Evolutionary conservation across 1,140 invertebrate species (phyloP).

Genomic region (Pantala flavescens): DNA sequence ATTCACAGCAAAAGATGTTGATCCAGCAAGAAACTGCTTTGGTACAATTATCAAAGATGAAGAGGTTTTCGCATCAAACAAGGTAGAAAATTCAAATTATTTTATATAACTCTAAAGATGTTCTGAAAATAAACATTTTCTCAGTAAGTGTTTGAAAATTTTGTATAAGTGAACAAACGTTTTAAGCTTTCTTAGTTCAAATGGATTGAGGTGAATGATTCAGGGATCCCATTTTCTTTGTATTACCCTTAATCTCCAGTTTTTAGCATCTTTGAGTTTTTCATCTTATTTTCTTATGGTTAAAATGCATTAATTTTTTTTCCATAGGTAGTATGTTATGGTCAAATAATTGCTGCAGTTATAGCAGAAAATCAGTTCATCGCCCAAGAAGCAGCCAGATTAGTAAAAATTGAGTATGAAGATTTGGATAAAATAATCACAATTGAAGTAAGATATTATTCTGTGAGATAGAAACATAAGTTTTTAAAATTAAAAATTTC

Average conservation of each 20-base stretch:
- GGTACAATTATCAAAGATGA: constrained; percentile 67
- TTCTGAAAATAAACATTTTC: no score
- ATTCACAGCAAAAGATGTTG: constrained; percentile 58
- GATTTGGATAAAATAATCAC: constrained; percentile 61
- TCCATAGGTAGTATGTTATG: constrained; percentile 54
- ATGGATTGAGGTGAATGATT: no score
- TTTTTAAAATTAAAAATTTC: no score
- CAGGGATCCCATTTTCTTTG: no score
- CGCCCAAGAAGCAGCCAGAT: constrained; percentile 61
- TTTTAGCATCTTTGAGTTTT: no score
- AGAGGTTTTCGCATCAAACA: constrained; percentile 56
- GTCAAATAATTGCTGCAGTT: constrained; percentile 68
- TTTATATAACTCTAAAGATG: no score
- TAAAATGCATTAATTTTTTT: constrained; percentile 14
- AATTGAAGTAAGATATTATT: constrained; percentile 49
- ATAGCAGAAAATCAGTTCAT: constrained; percentile 58
- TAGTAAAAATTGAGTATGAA: constrained; percentile 66
- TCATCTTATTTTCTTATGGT: no score
- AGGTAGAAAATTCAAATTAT: constrained; percentile 31
- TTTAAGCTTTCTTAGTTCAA: no score
- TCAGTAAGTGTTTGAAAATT: no score
- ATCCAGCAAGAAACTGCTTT: constrained; percentile 45
- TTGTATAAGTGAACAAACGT: no score
- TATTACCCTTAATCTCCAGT: no score
- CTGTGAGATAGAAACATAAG: no score